phyloP scores from a whole-genome alignment of 2,888 invertebrate genomes.

The Aphodius granarius region DNA sequence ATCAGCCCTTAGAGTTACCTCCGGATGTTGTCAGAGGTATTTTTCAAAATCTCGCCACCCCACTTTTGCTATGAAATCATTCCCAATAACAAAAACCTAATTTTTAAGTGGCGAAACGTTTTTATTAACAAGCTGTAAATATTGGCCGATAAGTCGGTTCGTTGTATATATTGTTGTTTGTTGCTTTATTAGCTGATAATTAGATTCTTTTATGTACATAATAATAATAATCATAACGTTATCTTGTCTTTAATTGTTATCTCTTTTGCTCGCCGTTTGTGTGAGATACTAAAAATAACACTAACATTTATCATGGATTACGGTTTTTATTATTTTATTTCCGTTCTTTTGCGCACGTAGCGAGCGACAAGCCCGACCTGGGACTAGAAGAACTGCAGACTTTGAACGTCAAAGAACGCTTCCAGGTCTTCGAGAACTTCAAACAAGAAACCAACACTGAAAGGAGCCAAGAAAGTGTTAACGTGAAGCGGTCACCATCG shows the following conservation, averaged over 20 bases:
- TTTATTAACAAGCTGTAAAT: slow-evolving; percentile 1
- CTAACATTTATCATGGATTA: not conserved
- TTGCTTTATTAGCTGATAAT: not conserved
- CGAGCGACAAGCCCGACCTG: slow-evolving; percentile 83
- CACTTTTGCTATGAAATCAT: not conserved
- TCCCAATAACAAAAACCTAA: not conserved
- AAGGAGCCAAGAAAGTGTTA: slow-evolving; percentile 54
- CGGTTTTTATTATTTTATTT: slow-evolving; percentile 6
- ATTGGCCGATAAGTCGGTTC: not conserved
- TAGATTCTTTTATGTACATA: too few relatives aligned
- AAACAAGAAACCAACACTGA: slow-evolving; percentile 55
- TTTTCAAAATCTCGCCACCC: not conserved
- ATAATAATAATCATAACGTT: too few relatives aligned
- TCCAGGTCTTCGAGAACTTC: slow-evolving; percentile 78
- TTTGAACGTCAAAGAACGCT: slow-evolving; percentile 81
- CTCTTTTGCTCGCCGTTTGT: too few relatives aligned
- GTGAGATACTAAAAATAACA: not conserved
- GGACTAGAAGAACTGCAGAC: slow-evolving; percentile 81
- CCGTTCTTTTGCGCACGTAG: slow-evolving; percentile 52
- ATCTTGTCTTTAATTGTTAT: too few relatives aligned
- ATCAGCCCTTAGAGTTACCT: slow-evolving; percentile 85
- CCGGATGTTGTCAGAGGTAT: slow-evolving; percentile 90
- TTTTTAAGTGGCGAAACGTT: not conserved
- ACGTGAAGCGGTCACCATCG: slow-evolving; percentile 70
- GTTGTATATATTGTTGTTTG: not conserved